Conservation (phyloP, 2,888 invertebrate genomes). For the Philhelius pedissequus region DNA sequence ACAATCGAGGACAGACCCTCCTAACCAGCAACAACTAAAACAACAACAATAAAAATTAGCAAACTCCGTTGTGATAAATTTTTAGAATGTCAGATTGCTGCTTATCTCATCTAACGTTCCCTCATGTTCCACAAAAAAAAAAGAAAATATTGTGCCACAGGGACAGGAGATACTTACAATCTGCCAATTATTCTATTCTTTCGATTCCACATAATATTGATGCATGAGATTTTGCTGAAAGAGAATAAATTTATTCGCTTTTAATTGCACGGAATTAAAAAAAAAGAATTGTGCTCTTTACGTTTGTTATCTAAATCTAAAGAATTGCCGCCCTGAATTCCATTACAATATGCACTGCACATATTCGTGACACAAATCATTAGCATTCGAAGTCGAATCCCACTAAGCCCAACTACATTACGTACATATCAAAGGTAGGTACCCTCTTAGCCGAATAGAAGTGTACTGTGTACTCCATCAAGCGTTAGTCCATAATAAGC, state of each 20-base stretch:
- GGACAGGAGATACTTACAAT: constrained; percentile 7
- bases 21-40: not conserved
- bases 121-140: not conserved
- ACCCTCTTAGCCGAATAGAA: not conserved
- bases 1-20: constrained; percentile 21
- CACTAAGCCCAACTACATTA: not conserved
- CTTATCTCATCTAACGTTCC: constrained; percentile 37
- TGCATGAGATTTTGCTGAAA: constrained; percentile 7
- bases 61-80: constrained; percentile 17
- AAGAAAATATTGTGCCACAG: not conserved
- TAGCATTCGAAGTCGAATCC: constrained; percentile 41
- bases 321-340: constrained; percentile 31
- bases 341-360: constrained; percentile 9
- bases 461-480: constrained; percentile 30
- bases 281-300: not conserved
- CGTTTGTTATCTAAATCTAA: not conserved
- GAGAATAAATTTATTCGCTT: constrained; percentile 19
- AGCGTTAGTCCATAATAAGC: constrained; percentile 40
- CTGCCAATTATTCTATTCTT: constrained; percentile 40
- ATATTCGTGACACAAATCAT: constrained; percentile 52
- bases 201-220: constrained; percentile 17
- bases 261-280: constrained; percentile 19
- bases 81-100: constrained; percentile 36
- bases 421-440: constrained; percentile 2
- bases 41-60: not conserved